Base-by-base conservation (phyloP, 2,797 vertebrate genomes). In the Clarias laeviceps region DNA sequence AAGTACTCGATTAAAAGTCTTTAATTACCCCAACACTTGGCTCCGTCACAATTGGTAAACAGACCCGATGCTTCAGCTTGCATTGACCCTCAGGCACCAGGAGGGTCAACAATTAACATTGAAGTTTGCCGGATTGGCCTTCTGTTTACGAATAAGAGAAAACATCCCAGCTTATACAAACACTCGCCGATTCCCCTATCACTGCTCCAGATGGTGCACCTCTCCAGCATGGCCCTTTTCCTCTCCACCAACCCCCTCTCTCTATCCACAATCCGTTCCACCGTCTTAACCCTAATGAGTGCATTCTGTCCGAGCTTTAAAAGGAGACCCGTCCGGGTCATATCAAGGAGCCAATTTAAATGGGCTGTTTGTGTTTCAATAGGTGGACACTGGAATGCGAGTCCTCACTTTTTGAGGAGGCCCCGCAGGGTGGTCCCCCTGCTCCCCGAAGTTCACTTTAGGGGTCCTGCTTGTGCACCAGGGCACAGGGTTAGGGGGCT, bases 321-420 rank as follows among this genome's bases (percentile, higher is more conserved):
- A 91, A 83, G 87, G 80, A 87, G 85, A 82, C 80, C 87, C 83
- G 85, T 86, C 87, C 89, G 57, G 83, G 87, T 87, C 84, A 88
- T 84, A 83, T 88, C 80, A 87, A 89, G 86, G 85, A 87, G 76
- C 87, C 87, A 87, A 87, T 90, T 91, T 87, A 92, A 92, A 93
- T 90, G 85, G 85, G 88, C 84, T 84, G 88, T 92, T 91, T 91
- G 90, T 88, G 85, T 89, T 91, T 90, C 88, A 92, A 89, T 91
- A 88, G 91, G 86, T 90, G 87, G 86, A 89, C 89, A 87, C 86
- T 84, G 90, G 88, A 92, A 91, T 90, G 89, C 57, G 64, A 88
- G 89, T 84, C 84, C 69, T 83, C 84, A 87, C 65, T 86, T 91
- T 89, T 88, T 90, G 80, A 37, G 3, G 87, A 90, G 88, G 83